phyloP scores from a whole-genome alignment of 1,140 invertebrate species.

The Anastrepha ludens region DNA sequence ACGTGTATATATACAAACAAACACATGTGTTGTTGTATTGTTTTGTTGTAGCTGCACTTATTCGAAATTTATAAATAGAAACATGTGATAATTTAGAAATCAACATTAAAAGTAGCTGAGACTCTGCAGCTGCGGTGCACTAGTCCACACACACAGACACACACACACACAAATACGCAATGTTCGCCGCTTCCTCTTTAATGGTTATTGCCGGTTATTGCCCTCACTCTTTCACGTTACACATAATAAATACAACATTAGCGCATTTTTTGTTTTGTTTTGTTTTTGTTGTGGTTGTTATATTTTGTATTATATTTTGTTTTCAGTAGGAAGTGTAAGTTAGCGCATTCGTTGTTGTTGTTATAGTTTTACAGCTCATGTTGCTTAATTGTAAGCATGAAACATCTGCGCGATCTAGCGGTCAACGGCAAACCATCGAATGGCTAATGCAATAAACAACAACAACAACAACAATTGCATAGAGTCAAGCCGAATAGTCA shows the following conservation, averaged over 20 bases:
- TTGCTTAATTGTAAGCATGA: constrained; percentile 41
- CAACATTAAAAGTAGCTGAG: constrained; percentile 31
- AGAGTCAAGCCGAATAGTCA: neutral
- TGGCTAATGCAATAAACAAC: constrained; percentile 22
- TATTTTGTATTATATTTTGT: neutral
- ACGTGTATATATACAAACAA: neutral
- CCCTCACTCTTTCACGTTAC: neutral
- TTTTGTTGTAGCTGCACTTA: constrained; percentile 1
- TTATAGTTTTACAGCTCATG: neutral
- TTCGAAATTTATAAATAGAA: constrained; percentile 19
- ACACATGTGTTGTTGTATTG: neutral
- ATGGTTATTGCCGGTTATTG: no score
- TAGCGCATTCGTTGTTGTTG: neutral
- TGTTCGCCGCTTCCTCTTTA: no score
- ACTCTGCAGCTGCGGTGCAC: constrained; percentile 30
- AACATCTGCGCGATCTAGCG: constrained; percentile 22
- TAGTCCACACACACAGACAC: constrained; percentile 28
- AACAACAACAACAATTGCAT: neutral
- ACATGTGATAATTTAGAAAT: constrained; percentile 39
- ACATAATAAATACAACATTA: no score
- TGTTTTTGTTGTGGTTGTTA: no score
- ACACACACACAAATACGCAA: neutral
- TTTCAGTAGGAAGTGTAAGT: neutral
- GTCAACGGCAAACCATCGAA: neutral
- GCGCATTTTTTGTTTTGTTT: no score